phyloP scores from a whole-genome alignment of 2,888 invertebrate species.

The Cremastinae sp. region DNA sequence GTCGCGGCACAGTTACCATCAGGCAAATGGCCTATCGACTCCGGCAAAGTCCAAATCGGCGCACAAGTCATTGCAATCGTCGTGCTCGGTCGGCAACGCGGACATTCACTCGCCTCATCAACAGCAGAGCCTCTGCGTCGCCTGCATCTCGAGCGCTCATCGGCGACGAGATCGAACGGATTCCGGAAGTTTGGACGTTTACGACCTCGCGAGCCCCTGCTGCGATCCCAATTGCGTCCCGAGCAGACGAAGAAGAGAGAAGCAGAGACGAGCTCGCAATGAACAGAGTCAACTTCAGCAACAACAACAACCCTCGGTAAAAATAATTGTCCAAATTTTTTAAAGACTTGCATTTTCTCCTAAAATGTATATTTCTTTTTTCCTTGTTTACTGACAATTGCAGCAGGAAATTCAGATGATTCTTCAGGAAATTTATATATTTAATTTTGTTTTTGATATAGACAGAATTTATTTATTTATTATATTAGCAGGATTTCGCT shows the following conservation, averaged over 20 bases:
- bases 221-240: slow-evolving; percentile 94
- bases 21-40: slow-evolving; percentile 76
- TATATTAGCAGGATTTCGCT: no score
- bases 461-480: no score
- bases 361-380: no score
- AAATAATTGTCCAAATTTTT: no score
- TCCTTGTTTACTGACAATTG: no score
- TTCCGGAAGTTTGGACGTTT: slow-evolving; percentile 91
- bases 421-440: no score
- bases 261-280: slow-evolving; percentile 81
- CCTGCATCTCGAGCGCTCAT: slow-evolving; percentile 78
- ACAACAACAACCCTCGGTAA: slow-evolving; percentile 76
- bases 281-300: slow-evolving; percentile 79
- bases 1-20: slow-evolving; percentile 79
- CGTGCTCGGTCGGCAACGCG: slow-evolving; percentile 64
- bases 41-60: slow-evolving; percentile 52
- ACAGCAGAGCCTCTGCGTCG: slow-evolving; percentile 75
- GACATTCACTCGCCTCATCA: slow-evolving; percentile 58
- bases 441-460: no score
- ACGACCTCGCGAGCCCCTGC: slow-evolving; percentile 92
- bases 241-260: slow-evolving; percentile 82
- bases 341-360: no score
- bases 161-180: slow-evolving; percentile 80
- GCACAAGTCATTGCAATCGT: slow-evolving; percentile 54
- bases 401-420: no score